Conservation (phyloP, 1,140 invertebrate genomes). For the Ditylenchus dipsaci region DNA sequence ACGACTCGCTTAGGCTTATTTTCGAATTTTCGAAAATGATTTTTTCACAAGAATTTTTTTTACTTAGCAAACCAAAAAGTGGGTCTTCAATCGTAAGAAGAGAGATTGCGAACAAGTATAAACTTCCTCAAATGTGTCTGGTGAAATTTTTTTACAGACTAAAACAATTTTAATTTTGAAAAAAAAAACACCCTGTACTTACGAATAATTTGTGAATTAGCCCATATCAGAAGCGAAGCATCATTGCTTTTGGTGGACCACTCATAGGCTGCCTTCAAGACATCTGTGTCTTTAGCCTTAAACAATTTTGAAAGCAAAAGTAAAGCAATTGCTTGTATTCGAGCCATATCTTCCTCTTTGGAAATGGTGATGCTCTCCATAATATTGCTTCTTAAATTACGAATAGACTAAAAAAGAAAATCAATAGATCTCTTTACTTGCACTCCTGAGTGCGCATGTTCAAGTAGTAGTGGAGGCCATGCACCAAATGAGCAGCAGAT, state of each 20-base stretch:
- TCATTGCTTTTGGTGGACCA: slow-evolving; percentile 28
- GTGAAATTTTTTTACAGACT: too few species aligned
- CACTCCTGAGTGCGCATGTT: slow-evolving; percentile 26
- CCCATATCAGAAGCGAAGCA: slow-evolving; percentile 22
- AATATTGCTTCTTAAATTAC: slow-evolving; percentile 28
- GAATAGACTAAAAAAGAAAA: background rate
- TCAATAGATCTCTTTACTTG: slow-evolving; percentile 23
- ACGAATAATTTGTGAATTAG: slow-evolving; percentile 24
- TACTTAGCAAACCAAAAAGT: too few species aligned
- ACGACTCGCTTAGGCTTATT: too few species aligned
- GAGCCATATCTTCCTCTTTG: slow-evolving; percentile 34
- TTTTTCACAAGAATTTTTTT: too few species aligned
- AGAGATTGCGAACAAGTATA: too few species aligned
- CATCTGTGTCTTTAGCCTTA: slow-evolving; percentile 20
- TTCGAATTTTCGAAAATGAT: too few species aligned
- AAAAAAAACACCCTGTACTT: background rate
- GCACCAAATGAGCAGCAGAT: slow-evolving; percentile 29
- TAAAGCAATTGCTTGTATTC: slow-evolving; percentile 24
- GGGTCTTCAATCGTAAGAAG: too few species aligned
- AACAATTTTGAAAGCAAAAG: slow-evolving; percentile 29
- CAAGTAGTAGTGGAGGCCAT: slow-evolving; percentile 32
- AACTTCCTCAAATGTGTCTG: too few species aligned
- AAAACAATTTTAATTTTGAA: background rate
- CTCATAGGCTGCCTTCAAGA: slow-evolving; percentile 27
- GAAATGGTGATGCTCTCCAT: slow-evolving; percentile 31